phyloP scores from a whole-genome alignment of 2,888 invertebrate genomes.

The Drosophila neoperkinsi region DNA sequence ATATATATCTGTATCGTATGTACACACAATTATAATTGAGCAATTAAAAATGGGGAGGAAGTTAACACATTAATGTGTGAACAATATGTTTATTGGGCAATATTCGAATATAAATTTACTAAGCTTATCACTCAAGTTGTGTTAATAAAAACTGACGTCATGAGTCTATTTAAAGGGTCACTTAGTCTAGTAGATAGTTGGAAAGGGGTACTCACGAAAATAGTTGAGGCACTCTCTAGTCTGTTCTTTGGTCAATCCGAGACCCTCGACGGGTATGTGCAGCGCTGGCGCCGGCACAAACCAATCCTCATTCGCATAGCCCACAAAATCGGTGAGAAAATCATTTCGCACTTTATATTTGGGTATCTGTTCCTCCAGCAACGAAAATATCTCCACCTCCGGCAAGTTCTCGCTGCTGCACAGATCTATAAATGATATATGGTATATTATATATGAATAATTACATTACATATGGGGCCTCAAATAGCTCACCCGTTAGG shows the following conservation, averaged over 20 bases:
- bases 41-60: conserved; percentile 22
- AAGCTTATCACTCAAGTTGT: conserved; percentile 16
- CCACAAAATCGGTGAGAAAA: conserved; percentile 96
- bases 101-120: neutral
- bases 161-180: conserved; percentile 11
- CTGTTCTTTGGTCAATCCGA: conserved; percentile 95
- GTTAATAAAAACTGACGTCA: neutral
- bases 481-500: conserved; percentile 81
- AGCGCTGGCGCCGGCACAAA: conserved; percentile 95
- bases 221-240: conserved; percentile 98
- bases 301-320: conserved; percentile 91
- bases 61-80: neutral
- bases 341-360: conserved; percentile 97
- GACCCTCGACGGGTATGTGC: conserved; percentile 89
- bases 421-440: conserved; percentile 88
- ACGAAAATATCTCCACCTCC: conserved; percentile 98
- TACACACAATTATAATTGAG: conserved; percentile 27
- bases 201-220: conserved; percentile 92
- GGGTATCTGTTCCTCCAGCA: conserved; percentile 97
- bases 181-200: neutral
- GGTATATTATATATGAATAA: conserved; percentile 5
- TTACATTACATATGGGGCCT: neutral
- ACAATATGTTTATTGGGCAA: conserved; percentile 1
- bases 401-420: conserved; percentile 96
- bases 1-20: conserved; percentile 9